Conservation (phyloP, 1,140 invertebrate species). For the Camponotus pennsylvanicus region DNA sequence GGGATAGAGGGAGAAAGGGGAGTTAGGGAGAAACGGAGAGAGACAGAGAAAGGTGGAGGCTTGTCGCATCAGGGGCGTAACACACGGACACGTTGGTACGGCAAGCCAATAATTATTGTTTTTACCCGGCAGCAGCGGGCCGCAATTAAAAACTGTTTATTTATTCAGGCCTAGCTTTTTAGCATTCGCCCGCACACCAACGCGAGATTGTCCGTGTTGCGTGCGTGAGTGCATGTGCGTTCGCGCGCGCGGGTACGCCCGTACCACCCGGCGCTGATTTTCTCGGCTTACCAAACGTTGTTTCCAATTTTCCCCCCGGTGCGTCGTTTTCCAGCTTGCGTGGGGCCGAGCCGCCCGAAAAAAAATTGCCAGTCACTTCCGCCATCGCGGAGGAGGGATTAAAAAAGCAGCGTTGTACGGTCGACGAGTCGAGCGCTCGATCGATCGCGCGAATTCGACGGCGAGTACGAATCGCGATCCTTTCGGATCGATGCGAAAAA, state of each 20-base stretch:
- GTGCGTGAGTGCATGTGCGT: slow-evolving; percentile 52
- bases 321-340: slow-evolving; percentile 66
- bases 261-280: slow-evolving; percentile 75
- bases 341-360: slow-evolving; percentile 51
- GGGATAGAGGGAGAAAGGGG: slow-evolving; percentile 22
- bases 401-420: slow-evolving; percentile 55
- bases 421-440: slow-evolving; percentile 32
- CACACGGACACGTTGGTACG: slow-evolving; percentile 77
- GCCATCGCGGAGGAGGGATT: slow-evolving; percentile 58
- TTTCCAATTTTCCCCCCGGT: slow-evolving; percentile 78
- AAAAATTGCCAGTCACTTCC: slow-evolving; percentile 68
- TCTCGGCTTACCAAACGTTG: slow-evolving; percentile 77
- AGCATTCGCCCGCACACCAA: slow-evolving; percentile 78
- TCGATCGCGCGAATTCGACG: slow-evolving; percentile 46
- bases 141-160: slow-evolving; percentile 87
- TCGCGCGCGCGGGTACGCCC: slow-evolving; percentile 51
- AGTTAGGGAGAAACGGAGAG: slow-evolving; percentile 27
- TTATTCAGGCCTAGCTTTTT: slow-evolving; percentile 85
- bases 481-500: slow-evolving; percentile 35
- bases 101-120: slow-evolving; percentile 86
- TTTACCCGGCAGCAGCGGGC: slow-evolving; percentile 83
- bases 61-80: slow-evolving; percentile 77
- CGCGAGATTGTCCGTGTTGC: slow-evolving; percentile 27
- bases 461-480: slow-evolving; percentile 28
- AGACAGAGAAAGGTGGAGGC: slow-evolving; percentile 65